Base-by-base conservation (phyloP, 1,140 invertebrate genomes). In the Drosophila varians region DNA sequence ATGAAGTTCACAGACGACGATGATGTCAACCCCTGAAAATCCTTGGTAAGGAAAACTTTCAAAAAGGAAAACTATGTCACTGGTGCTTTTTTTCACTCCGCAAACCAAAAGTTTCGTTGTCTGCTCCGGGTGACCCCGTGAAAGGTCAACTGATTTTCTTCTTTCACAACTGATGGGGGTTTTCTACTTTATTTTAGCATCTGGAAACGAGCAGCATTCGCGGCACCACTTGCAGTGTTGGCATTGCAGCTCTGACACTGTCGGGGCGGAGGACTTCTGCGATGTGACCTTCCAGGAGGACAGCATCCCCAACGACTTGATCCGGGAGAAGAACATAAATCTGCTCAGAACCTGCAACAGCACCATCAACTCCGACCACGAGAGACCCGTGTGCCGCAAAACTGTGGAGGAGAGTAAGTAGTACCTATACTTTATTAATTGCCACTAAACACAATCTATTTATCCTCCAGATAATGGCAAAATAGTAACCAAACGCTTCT, bases 171-270 rank as follows among this genome's bases (percentile, higher is more conserved):
- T 28, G 5, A 57, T 60, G 54, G 1, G 12, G 43, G 5, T 19
- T 16, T 64, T 11, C 53, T 12, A 40, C 26, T 16, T 7, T 16
- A 19, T 42, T 16, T 16, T 54, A 31, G 18, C 55, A 69, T 26
- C 65, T 74, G 84, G 65, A 2, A 61, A 70, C 11, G 74, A 86
- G 38, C 65, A 78, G 21, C 40, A 73, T 34, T 60, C 54, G 12
- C 60, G 66, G 9, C 42, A 60, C 3, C 66, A 55, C 12, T 68
- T 90, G 58, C 55, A 90, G 51, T 90, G 89, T 51, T 90, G 89
- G 89, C 89, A 90, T 21, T 90, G 89, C 64, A 90, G 89, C 58
- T 90, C 89, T 11, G 82, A 88, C 21, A 90, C 89, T 28, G 51
- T 74, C 18, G 89, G 89, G 0, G 53, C 89, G 5, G 89, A 90